Base-by-base conservation (phyloP, 2,888 invertebrate species). In the Acrobasis repandana region DNA sequence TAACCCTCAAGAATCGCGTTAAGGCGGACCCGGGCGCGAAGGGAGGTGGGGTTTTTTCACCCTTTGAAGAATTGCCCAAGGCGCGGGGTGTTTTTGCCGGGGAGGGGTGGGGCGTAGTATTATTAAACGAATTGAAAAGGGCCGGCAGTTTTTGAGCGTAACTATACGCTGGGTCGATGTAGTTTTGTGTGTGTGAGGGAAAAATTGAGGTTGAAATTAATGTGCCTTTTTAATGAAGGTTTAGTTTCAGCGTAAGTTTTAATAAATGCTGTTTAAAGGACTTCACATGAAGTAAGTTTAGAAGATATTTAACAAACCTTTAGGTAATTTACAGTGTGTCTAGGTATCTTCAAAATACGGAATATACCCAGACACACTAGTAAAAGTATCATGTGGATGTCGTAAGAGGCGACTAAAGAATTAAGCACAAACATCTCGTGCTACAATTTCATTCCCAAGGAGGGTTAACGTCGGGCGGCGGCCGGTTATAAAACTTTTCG, bases 1-100 rank as follows among this genome's bases (percentile, higher is more conserved):
- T 90, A 88, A 87, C 82, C 90, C 90, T 54, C 88, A 90, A 91
- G 91, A 92, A 89, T 87, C 82, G 83, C 86, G 82, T 76, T 85
- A 90, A 90, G 91, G 90, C 88, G 90, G 88, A 84, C 77, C 76
- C 79, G 69, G 64, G 65, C 71, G 75, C 72, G 68, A 79, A 76
- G 74, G 69, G 68, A 65, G 72, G 63, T 60, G 79, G 81, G 85
- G 84, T 91, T 91, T 91, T 91, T 91, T 89, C 90, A 85, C 91
- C 91, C 90, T 90, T 90, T 90, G 90, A 91, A 91, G 90, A 91
- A 91, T 90, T 89, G 88, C 88, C 89, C 80, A 89, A 89, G 88
- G 89, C 88, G 81, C 78, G 83, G 81, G 87, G 88, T 73, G 83
- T 80, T 80, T 82, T 79, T 77, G 77, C 76, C 72, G 73, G 75